Evolutionary conservation across 1,140 invertebrate genomes (phyloP).

Genomic region (Leptinotarsa lineolata): DNA sequence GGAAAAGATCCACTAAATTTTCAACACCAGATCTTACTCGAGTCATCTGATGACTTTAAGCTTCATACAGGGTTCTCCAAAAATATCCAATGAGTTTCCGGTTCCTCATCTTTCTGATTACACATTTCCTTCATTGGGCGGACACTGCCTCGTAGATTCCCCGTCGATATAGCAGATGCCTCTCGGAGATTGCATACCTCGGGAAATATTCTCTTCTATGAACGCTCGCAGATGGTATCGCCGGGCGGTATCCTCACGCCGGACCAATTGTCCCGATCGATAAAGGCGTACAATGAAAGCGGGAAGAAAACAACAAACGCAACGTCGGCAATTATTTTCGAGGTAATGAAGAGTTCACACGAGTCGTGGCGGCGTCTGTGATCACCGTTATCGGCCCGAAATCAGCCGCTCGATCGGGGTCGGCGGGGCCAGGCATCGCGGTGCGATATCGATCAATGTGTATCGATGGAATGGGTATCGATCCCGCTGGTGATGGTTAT

Average conservation of each 20-base stretch:
- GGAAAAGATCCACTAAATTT: too few species aligned
- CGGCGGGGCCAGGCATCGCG: background rate
- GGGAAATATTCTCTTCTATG: background rate
- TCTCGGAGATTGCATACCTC: background rate
- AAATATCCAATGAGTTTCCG: too few species aligned
- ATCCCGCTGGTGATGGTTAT: slow-evolving; percentile 3
- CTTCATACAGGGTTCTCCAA: too few species aligned
- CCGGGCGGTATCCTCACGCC: background rate
- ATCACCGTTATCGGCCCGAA: slow-evolving; percentile 18
- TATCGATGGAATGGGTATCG: slow-evolving; percentile 18
- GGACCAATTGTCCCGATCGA: slow-evolving; percentile 22
- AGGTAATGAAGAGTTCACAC: slow-evolving; percentile 25
- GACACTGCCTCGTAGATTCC: too few species aligned
- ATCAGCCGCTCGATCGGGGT: slow-evolving; percentile 17
- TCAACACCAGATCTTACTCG: too few species aligned
- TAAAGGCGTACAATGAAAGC: slow-evolving; percentile 21
- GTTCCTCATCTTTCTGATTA: too few species aligned
- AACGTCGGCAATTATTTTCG: slow-evolving; percentile 22
- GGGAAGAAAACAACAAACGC: slow-evolving; percentile 14
- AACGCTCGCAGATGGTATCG: slow-evolving; percentile 17
- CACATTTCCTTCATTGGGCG: too few species aligned
- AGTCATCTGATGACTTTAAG: too few species aligned
- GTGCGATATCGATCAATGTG: slow-evolving; percentile 20
- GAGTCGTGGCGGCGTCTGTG: slow-evolving; percentile 10
- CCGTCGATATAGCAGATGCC: background rate